phyloP scores from a whole-genome alignment of 2,888 invertebrate genomes.

The Aphrophora alni region DNA sequence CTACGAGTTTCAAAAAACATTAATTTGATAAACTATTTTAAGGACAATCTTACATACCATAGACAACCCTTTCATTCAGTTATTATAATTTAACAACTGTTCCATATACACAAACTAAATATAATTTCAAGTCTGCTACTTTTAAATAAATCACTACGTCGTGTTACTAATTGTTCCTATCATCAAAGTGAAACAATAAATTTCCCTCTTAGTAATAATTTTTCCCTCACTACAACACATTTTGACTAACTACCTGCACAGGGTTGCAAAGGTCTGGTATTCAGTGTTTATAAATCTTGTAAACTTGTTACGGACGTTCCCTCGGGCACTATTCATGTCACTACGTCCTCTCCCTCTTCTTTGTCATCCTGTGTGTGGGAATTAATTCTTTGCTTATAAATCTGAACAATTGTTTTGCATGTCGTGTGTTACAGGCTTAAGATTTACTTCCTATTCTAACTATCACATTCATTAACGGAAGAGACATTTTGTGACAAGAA shows the following conservation, averaged over 20 bases:
- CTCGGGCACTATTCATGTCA: not conserved
- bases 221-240: not conserved
- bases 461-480: not conserved
- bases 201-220: not conserved
- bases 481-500: no score
- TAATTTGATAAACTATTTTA: no score
- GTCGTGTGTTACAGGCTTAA: not conserved
- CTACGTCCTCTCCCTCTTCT: not conserved
- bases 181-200: not conserved
- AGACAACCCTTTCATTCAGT: no score
- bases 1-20: no score
- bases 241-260: not conserved
- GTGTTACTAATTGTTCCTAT: not conserved
- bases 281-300: not conserved
- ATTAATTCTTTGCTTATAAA: slow-evolving; percentile 6
- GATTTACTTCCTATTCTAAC: not conserved
- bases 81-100: no score
- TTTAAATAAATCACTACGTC: no score
- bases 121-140: no score
- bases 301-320: not conserved
- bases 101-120: no score
- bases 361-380: not conserved
- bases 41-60: no score
- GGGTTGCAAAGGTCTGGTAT: not conserved
- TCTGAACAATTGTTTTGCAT: not conserved